Evolutionary conservation across 2,113 vertebrate species (phyloP), one percentile per base, ranked within the genome.

Genomic region (Solea solea): DNA sequence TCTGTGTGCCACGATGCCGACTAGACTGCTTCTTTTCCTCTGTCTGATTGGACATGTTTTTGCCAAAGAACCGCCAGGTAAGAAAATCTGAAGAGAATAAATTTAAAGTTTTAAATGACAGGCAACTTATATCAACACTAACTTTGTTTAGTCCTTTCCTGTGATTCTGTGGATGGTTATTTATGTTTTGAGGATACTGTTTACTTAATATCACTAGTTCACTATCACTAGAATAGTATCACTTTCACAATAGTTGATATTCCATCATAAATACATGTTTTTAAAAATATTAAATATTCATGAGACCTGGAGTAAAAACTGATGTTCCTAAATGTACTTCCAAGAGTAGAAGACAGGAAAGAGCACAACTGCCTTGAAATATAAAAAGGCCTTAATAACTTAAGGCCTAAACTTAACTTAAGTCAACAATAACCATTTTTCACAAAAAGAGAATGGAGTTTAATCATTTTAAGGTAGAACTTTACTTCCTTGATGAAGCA

Each of bases 21-120:
- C 14, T 0, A 13, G 1, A 34, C 56, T 85, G 61, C 39, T 91
- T 13, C 41, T 90, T 68, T 25, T 87, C 15, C 34, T 86, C 25
- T 84, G 9, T 62, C 61, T 89, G 9, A 14, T 44, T 13, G 56
- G 42, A 39, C 41, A 39, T 42, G 68, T 74, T 59, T 39, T 81
- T 58, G 49, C 83, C 44, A 28, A 14, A 77, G 4, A 85, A 41
- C 14, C 25, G 3, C 80, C 82, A 7, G 76, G 88, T 91, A 70
- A 88, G 77, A 75, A 46, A 21, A 27, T 56, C 58, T 64, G 65
- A 8, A 54, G 11, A 50, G 1, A 0, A 21, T 21, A 41, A 7
- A 27, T 12, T 28, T n/a, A 9, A n/a, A 2, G 8, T 10, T 28
- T 27, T 15, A 1, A 53, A 51, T 42, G 41, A 12, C 16, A 49